Evolutionary conservation across 1,140 invertebrate species (phyloP), one percentile per base, ranked within the genome.

Genomic region (Achroia grisella): DNA sequence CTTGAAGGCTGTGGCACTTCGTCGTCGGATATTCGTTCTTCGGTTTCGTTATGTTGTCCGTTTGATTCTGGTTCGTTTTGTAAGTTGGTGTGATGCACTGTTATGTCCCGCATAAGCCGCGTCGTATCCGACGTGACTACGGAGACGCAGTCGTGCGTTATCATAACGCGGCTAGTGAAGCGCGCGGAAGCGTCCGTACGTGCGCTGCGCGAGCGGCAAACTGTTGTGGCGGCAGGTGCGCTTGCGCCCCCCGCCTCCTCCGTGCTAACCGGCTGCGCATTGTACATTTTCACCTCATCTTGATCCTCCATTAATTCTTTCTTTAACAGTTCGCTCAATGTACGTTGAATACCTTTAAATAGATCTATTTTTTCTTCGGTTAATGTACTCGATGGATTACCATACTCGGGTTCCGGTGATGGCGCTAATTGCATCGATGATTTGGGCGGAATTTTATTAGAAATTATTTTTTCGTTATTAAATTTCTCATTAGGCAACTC

Each of bases 121-220:
- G 91, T 93, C 56, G 91, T 93, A 66, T 93, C 91, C 52, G 88
- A 89, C 46, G 91, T 91, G 60, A 92, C 89, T 35, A 93, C 91
- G 69, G 89, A 92, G 52, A 92, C 91, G 56, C 90, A 71, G 71
- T 92, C 91, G 81, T 93, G 90, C 55, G 91, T 95, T 80, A 95
- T 95, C 93, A 94, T 94, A 77, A 95, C 92, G 86, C 94, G 89
- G 86, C 93, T 95, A 59, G 91, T 93, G 71, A 94, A 95, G 65
- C 92, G 92, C 81, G 92, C 92, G 57, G 69, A 88, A 56, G 71
- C 84, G 72, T 88, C 86, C 79, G 71, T 77, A 72, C 73, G 69
- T 58, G 69, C 66, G 74, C 73, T 74, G 78, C 80, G 86, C 81
- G 79, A 86, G 86, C 71, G 75, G 79, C 81, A 83, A 73, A 81